These are phyloP conservation scores for Campoletis sonorensis DNA, from an alignment of 1,140 invertebrate species.

Conservation along the genomic window DNA sequence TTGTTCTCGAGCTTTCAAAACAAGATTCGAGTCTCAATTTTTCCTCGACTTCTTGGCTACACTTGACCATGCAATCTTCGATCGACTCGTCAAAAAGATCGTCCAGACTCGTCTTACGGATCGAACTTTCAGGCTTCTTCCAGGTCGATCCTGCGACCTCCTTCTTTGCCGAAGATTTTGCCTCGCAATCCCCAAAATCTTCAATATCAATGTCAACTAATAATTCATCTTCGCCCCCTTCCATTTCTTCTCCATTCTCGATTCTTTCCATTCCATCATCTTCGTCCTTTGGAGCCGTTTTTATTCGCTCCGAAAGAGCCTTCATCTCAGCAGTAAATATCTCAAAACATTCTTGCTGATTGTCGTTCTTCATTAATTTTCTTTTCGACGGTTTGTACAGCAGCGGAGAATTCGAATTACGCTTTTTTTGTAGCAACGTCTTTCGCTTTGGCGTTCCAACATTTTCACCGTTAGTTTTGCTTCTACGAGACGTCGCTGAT, in stretches of 20 bases:
- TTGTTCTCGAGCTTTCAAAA: background rate
- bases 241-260: background rate
- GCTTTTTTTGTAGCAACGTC: conserved; percentile 60
- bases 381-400: conserved; percentile 65
- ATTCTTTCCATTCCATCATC: background rate
- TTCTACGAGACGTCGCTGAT: conserved; percentile 17
- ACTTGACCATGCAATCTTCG: conserved; percentile 65
- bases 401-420: conserved; percentile 66
- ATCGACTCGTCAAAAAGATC: conserved; percentile 68
- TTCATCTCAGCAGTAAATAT: conserved; percentile 63
- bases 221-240: conserved; percentile 11
- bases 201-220: conserved; percentile 44
- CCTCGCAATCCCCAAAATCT: conserved; percentile 33
- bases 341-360: conserved; percentile 59
- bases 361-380: conserved; percentile 61
- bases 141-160: background rate
- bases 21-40: conserved; percentile 52
- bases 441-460: conserved; percentile 63
- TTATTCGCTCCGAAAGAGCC: conserved; percentile 60
- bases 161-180: background rate
- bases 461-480: conserved; percentile 12
- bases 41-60: conserved; percentile 69
- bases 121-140: conserved; percentile 17
- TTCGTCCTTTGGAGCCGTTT: conserved; percentile 41
- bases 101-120: conserved; percentile 50